These are phyloP conservation scores for Drosophila obscura DNA, from an alignment of 1,140 invertebrate species.

Conservation along the genomic window DNA sequence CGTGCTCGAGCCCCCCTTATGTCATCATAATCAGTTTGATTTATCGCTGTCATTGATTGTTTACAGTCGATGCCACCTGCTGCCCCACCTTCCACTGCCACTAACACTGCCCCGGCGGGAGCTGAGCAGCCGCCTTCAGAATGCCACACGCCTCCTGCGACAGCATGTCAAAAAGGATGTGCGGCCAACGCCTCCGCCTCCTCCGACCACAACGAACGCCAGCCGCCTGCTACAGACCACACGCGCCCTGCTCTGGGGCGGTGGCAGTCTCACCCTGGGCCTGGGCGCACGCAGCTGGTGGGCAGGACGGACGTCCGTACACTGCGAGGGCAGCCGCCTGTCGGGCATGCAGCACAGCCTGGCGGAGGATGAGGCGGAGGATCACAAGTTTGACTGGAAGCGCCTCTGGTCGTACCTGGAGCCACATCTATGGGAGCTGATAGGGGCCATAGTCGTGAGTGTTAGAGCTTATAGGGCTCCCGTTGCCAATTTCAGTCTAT, in stretches of 20 bases:
- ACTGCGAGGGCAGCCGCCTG: constrained; percentile 75
- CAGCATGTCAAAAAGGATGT: constrained; percentile 31
- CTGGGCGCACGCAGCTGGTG: constrained; percentile 58
- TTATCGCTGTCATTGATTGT: not conserved
- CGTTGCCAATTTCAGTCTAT: not conserved
- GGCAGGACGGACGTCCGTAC: constrained; percentile 13
- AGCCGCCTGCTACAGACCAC: constrained; percentile 44
- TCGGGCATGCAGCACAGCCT: constrained; percentile 78
- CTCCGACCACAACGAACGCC: constrained; percentile 4
- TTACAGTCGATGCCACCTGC: constrained; percentile 56
- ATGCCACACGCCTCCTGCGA: constrained; percentile 62
- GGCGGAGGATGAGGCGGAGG: constrained; percentile 41
- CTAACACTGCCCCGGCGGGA: constrained; percentile 33
- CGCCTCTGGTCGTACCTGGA: constrained; percentile 87
- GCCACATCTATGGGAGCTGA: constrained; percentile 85
- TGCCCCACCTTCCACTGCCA: constrained; percentile 63
- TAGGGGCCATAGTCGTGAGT: constrained; percentile 86
- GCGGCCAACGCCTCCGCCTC: not conserved
- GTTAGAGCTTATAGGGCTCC: too few relatives aligned
- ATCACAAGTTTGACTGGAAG: constrained; percentile 86
- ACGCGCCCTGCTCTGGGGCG: constrained; percentile 57
- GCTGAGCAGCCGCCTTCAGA: constrained; percentile 47
- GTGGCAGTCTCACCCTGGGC: constrained; percentile 56
- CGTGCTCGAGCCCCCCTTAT: constrained; percentile 45
- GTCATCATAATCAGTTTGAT: constrained; percentile 49